Evolutionary conservation across 1,140 invertebrate genomes (phyloP), one percentile per base, ranked within the genome.

Genomic region (Rhyacophila brunnea): DNA sequence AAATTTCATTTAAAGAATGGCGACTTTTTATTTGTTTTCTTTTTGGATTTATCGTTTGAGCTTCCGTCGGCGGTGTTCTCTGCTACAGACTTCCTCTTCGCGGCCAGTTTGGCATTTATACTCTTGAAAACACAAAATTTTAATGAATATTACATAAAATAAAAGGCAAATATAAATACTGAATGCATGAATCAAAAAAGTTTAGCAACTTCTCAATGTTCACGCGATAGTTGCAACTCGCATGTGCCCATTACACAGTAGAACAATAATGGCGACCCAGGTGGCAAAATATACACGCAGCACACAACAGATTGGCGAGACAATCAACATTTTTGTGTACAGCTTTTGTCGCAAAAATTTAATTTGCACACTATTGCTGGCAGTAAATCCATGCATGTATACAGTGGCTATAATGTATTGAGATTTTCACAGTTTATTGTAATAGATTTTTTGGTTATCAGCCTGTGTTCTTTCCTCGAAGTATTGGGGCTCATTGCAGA

Each of bases 121-220:
- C 48, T 60, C 62, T 64, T 38, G 17, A 60, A 64, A 42, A 51
- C 28, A 15, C n/a, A n/a, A n/a, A 52, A 19, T 46, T 13, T 7
- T 9, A 46, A 46, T 14, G 14, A 6, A 43, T 43, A 10, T 9
- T 7, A 43, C 14, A 14, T 43, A 10, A 7, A 43, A 6, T 43
- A 10, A 10, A 43, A 14, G 14, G 6, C 14, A 7, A 43, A 10
- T 14, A 10, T 14, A 7, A 43, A 9, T 14, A 43, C 14, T 14
- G 6, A 7, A 9, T 43, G 7, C 40, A 7, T 10, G 6, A 7
- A 7, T 35, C 34, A 7, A 6, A 6, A 7, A 6, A 35, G 34
- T 35, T n/a, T 35, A 35, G n/a, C 34, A 35, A 7, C 34, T 35
- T 35, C n/a, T n/a, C n/a, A n/a, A n/a, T n/a, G 6, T n/a, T 35